phyloP scores from a whole-genome alignment of 2,797 vertebrate species.

The Threskiornis aethiopicus region DNA sequence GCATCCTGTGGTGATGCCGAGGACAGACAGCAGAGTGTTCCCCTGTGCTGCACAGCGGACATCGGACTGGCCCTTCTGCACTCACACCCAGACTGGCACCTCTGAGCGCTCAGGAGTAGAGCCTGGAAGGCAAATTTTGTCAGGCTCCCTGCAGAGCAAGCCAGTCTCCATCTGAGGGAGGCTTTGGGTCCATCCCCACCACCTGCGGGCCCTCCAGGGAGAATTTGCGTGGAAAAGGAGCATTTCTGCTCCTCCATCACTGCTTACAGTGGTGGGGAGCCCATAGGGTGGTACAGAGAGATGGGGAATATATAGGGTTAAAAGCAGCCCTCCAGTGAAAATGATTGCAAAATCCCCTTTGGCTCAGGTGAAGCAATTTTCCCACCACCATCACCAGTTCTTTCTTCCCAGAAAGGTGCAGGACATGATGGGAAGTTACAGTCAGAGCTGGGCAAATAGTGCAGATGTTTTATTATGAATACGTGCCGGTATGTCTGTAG shows the following conservation, averaged over 20 bases:
- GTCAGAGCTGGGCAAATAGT: not conserved
- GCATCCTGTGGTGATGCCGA: not conserved
- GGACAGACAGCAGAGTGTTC: not conserved
- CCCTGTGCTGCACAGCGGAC: not conserved
- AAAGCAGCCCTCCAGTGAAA: not conserved
- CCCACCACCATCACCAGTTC: not conserved
- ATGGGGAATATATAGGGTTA: not conserved
- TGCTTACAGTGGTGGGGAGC: not conserved
- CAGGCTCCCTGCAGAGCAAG: not conserved
- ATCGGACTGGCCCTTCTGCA: not conserved
- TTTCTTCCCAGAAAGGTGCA: slow-evolving; percentile 36
- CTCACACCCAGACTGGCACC: not conserved
- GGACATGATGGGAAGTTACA: not conserved
- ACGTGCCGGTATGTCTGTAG: not conserved
- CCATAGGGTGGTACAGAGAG: not conserved
- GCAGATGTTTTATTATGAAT: not conserved
- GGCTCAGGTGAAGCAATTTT: not conserved
- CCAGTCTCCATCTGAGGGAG: not conserved
- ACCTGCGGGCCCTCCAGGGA: not conserved
- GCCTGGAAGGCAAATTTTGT: not conserved
- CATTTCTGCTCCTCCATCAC: not conserved
- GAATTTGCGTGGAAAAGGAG: not conserved
- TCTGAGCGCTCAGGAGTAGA: accelerated
- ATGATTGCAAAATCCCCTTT: not conserved
- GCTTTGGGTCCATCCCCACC: not conserved